Conservation (phyloP, 2,888 invertebrate genomes). For the Drosophila austrosaltans region DNA sequence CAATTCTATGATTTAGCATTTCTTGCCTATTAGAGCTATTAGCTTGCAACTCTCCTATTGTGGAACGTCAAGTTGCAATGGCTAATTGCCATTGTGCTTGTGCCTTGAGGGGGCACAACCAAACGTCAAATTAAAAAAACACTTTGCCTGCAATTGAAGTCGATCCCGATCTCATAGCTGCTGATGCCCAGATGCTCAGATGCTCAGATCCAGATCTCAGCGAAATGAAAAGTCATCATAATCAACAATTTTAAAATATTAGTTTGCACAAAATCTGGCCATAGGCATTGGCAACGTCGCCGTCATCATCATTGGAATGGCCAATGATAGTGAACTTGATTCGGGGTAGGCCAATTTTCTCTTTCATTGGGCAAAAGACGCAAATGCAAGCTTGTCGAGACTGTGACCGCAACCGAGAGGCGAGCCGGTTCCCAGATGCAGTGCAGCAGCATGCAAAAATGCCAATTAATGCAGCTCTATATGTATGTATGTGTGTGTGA, state of each 20-base stretch:
- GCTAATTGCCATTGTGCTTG: conserved; percentile 52
- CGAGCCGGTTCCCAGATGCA: conserved; percentile 42
- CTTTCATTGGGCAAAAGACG: conserved; percentile 57
- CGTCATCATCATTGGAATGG: conserved; percentile 24
- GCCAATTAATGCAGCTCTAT: conserved; percentile 53
- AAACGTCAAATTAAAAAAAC: conserved; percentile 63
- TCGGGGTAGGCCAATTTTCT: conserved; percentile 64
- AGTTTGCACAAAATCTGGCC: conserved; percentile 56
- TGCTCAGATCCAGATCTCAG: conserved; percentile 61
- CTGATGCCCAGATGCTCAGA: conserved; percentile 28
- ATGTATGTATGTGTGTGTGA: conserved; percentile 6
- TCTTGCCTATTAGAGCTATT: not conserved
- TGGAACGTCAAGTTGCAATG: conserved; percentile 12
- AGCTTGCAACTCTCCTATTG: conserved; percentile 9
- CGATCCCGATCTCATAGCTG: conserved; percentile 15
- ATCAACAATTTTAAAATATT: conserved; percentile 70
- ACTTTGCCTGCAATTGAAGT: conserved; percentile 57
- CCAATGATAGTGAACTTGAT: conserved; percentile 70
- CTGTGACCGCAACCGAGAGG: not conserved
- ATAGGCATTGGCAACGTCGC: conserved; percentile 29
- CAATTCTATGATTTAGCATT: conserved; percentile 5
- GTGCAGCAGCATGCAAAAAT: conserved; percentile 58
- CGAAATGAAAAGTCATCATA: conserved; percentile 72
- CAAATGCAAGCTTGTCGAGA: not conserved
- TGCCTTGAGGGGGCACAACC: conserved; percentile 43